These are phyloP conservation scores for Criorhina ranunculi DNA, from an alignment of 2,888 invertebrate species.

Conservation along the genomic window DNA sequence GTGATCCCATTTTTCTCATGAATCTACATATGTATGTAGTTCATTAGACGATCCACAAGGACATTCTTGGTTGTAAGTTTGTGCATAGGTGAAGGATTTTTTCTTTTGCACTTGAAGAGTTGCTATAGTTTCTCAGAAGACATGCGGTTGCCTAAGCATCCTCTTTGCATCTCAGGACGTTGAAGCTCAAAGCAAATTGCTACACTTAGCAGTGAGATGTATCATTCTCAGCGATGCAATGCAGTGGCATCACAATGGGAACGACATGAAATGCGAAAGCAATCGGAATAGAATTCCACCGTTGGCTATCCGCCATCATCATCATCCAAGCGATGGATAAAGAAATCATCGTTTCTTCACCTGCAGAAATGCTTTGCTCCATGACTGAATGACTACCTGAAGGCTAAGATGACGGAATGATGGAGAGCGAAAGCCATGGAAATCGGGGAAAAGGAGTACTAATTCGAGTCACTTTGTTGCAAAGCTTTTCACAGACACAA, in stretches of 20 bases:
- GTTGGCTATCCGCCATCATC: slow-evolving; percentile 60
- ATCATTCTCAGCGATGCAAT: slow-evolving; percentile 33
- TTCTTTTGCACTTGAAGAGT: slow-evolving; percentile 25
- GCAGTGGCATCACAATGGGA: slow-evolving; percentile 55
- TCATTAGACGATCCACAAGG: slow-evolving; percentile 51
- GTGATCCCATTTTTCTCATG: slow-evolving; percentile 25
- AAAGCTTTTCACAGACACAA: slow-evolving; percentile 66
- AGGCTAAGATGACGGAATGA: slow-evolving; percentile 64
- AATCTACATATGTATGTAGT: too few species aligned
- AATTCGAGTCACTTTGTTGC: slow-evolving; percentile 75
- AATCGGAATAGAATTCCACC: slow-evolving; percentile 65
- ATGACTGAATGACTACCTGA: slow-evolving; percentile 69
- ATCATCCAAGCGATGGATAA: slow-evolving; percentile 51
- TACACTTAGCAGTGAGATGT: slow-evolving; percentile 51
- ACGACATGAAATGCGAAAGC: slow-evolving; percentile 67
- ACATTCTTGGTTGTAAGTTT: slow-evolving; percentile 6
- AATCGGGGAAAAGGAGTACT: slow-evolving; percentile 54
- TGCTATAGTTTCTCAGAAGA: slow-evolving; percentile 37
- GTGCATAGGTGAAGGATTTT: slow-evolving; percentile 43
- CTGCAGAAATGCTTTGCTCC: slow-evolving; percentile 41
- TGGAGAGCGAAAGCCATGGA: slow-evolving; percentile 1
- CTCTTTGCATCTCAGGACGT: slow-evolving; percentile 25
- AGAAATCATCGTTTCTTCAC: slow-evolving; percentile 18
- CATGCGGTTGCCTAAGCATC: slow-evolving; percentile 46
- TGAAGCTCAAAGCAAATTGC: slow-evolving; percentile 65